Evolutionary conservation across 92 coral and sea anemone genomes (phyloP), one percentile per base, ranked within the genome.

Genomic region (Umimayanthus kanabou): DNA sequence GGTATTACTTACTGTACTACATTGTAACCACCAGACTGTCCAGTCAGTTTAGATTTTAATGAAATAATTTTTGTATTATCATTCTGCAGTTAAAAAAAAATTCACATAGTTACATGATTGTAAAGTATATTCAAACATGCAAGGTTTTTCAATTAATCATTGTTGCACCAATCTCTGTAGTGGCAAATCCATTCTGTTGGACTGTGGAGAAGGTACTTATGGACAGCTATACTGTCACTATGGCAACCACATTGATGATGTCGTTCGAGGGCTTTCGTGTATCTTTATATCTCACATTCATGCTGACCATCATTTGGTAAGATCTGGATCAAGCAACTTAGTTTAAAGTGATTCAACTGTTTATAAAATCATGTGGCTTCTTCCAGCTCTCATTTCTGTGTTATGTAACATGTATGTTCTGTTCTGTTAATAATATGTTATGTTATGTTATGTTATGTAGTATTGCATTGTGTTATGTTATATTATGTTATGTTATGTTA

Each of bases 271-370:
- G 26, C 89, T 97, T 1, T 91, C 91, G 29, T 93, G 96, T 89
- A 90, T 97, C 65, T 97, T 97, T 81, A 91, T 97, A 77, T 97
- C 99, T 33, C 99, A 97, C 80, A 97, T 95, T 16, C 99, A 97
- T 89, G 99, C 99, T 28, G 99, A 97, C 82, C 99, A 97, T 84
- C 99, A 97, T 77, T 91, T 97, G 97, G 99, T 97, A 91, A 65
- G 94, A 82, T 53, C 20, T 74, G 11, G 20, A 49, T 18, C 39
- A 42, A 18, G 47, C 53, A 39, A 0, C 53, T 47, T 47, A 47
- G 13, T 8, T 47, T 76, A 23, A 49, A 2, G 22, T 16, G 23
- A 69, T 8, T 26, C 23, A 80, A 10, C 30, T 64, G 11, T 64
- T 40, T 75, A 22, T 73, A 4, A 6, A 47, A 47, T 9, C 50